A percentile compares a stretch with the other conserved stretches of the same genome.
Evolutionary conservation across 2,888 invertebrate species (phyloP).

Genomic region (Eilema caniola): DNA sequence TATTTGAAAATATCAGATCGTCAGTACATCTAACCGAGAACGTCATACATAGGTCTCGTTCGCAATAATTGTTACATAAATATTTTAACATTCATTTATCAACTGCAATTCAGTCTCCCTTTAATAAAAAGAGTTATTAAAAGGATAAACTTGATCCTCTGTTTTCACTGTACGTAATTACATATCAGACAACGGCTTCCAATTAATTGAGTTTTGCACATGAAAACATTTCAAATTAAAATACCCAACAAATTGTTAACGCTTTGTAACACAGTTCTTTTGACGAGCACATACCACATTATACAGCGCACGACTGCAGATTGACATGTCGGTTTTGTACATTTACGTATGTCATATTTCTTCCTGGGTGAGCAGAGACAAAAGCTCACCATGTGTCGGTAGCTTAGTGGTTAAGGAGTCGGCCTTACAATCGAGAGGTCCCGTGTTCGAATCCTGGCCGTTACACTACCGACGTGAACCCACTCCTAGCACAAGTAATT

Average conservation of each 20-base stretch:
- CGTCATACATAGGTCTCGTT: too few species aligned
- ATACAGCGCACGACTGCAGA: not conserved
- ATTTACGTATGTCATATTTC: too few species aligned
- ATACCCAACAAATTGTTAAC: constrained; percentile 48
- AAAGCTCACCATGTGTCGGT: too few species aligned
- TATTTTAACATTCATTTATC: not conserved
- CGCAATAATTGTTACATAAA: not conserved
- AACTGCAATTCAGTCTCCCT: constrained; percentile 3
- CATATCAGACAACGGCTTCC: constrained; percentile 35
- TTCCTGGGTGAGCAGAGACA: too few species aligned
- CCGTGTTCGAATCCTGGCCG: too few species aligned
- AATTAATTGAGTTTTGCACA: constrained; percentile 50
- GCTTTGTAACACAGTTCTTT: constrained; percentile 38
- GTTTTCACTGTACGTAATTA: constrained; percentile 41
- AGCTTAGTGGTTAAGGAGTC: too few species aligned
- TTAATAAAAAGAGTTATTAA: constrained; percentile 18
- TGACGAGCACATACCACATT: constrained; percentile 17
- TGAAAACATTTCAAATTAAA: constrained; percentile 46
- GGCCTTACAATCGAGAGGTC: too few species aligned
- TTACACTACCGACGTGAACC: too few species aligned
- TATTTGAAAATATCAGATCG: too few species aligned
- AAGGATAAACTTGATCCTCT: constrained; percentile 38
- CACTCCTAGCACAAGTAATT: too few species aligned
- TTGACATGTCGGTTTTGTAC: not conserved
- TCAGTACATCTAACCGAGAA: too few species aligned